Conservation (phyloP, 2,888 invertebrate genomes). For the Orthosia incerta region DNA sequence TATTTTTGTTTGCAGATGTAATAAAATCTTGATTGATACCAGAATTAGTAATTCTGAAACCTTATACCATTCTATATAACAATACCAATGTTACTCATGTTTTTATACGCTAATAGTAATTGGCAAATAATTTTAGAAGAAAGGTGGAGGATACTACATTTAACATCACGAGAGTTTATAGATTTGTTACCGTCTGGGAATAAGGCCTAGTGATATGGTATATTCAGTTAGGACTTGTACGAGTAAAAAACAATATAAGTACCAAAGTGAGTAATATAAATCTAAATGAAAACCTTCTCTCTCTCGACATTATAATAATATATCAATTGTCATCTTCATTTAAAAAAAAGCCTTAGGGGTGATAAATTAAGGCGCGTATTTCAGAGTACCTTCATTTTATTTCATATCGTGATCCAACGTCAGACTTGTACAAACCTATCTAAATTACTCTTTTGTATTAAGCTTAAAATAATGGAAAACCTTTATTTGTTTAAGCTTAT, state of each 20-base stretch:
- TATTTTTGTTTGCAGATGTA: too few relatives aligned
- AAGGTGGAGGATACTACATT: too few relatives aligned
- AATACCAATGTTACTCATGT: too few relatives aligned
- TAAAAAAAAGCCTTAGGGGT: conserved; percentile 28
- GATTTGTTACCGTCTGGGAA: too few relatives aligned
- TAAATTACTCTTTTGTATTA: conserved; percentile 46
- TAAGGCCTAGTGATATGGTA: too few relatives aligned
- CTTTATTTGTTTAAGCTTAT: background rate
- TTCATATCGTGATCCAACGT: conserved; percentile 54
- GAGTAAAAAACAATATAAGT: background rate
- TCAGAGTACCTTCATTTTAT: conserved; percentile 30
- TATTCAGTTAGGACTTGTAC: too few relatives aligned
- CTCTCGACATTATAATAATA: conserved; percentile 1
- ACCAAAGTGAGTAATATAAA: background rate
- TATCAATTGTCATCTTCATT: conserved; percentile 17
- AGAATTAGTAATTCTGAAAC: too few relatives aligned
- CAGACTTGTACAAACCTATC: conserved; percentile 52
- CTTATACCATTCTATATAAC: too few relatives aligned
- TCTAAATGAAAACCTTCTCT: background rate
- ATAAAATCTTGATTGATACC: too few relatives aligned
- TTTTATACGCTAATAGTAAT: too few relatives aligned
- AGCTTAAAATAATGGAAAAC: conserved; percentile 1
- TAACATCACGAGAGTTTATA: too few relatives aligned
- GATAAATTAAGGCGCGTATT: conserved; percentile 39
- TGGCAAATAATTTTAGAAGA: too few relatives aligned